Evolutionary conservation across 2,888 invertebrate species (phyloP).

Genomic region (Andrena trimmerana): DNA sequence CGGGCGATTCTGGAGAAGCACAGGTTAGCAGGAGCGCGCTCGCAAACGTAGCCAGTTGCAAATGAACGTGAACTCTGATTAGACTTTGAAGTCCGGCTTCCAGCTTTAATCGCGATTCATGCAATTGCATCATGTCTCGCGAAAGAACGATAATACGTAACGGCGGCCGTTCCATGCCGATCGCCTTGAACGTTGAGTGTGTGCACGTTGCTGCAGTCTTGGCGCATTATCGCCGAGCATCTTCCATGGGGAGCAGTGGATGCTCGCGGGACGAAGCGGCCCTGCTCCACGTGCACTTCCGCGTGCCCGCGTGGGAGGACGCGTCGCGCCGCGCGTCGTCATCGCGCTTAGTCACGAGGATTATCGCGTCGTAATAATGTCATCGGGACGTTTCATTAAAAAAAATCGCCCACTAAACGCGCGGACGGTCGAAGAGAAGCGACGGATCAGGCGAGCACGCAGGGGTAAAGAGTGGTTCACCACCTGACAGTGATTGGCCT

Average conservation of each 20-base stretch:
- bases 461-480: too few relatives aligned
- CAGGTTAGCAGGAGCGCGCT: too few relatives aligned
- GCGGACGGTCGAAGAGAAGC: constrained; percentile 31
- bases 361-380: constrained; percentile 60
- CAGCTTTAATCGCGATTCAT: constrained; percentile 37
- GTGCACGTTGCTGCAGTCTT: background rate
- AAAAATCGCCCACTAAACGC: constrained; percentile 28
- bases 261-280: too few relatives aligned
- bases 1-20: background rate
- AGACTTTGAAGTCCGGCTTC: background rate
- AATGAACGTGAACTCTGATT: background rate
- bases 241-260: background rate
- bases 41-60: background rate
- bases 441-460: constrained; percentile 21
- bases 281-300: too few relatives aligned
- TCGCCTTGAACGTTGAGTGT: constrained; percentile 38
- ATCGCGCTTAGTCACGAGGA: constrained; percentile 63
- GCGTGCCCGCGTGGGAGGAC: constrained; percentile 8
- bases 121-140: constrained; percentile 43
- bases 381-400: constrained; percentile 56
- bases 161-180: constrained; percentile 17
- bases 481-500: too few relatives aligned
- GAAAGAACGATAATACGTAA: constrained; percentile 35
- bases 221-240: background rate
- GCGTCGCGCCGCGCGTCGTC: constrained; percentile 24